These are phyloP conservation scores for Hydraecia micacea DNA, from an alignment of 2,888 invertebrate genomes.

Conservation along the genomic window DNA sequence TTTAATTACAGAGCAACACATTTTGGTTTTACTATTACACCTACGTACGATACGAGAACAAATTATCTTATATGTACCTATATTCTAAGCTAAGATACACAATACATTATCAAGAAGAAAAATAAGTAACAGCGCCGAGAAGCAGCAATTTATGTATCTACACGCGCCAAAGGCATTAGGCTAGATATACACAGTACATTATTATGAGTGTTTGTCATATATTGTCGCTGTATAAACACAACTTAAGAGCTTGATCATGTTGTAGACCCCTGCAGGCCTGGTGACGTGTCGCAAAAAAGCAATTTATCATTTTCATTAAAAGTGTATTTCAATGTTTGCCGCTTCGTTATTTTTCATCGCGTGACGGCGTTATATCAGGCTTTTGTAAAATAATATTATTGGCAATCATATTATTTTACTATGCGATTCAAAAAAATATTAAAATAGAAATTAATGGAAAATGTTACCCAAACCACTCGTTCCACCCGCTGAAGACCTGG, in stretches of 20 bases:
- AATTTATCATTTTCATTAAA: constrained; percentile 60
- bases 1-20: no score
- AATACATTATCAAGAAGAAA: not conserved
- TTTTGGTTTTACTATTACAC: no score
- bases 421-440: not conserved
- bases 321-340: constrained; percentile 43
- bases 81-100: not conserved
- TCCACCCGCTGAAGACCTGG: not conserved
- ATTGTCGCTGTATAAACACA: constrained; percentile 41
- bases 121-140: not conserved
- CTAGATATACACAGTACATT: constrained; percentile 11
- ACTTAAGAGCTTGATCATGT: constrained; percentile 55
- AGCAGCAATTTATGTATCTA: not conserved
- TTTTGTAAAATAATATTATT: constrained; percentile 12
- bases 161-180: not conserved
- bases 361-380: not conserved
- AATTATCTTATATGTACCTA: no score
- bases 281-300: constrained; percentile 34
- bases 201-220: constrained; percentile 8
- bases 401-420: not conserved
- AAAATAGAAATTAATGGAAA: not conserved
- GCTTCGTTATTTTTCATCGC: constrained; percentile 42
- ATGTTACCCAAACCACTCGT: not conserved
- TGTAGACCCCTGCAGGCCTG: not conserved
- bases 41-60: no score